Percentiles rank a stretch among this genome's conserved stretches.
phyloP scores from a whole-genome alignment of 1,140 invertebrate genomes.

The Mamestra configurata region DNA sequence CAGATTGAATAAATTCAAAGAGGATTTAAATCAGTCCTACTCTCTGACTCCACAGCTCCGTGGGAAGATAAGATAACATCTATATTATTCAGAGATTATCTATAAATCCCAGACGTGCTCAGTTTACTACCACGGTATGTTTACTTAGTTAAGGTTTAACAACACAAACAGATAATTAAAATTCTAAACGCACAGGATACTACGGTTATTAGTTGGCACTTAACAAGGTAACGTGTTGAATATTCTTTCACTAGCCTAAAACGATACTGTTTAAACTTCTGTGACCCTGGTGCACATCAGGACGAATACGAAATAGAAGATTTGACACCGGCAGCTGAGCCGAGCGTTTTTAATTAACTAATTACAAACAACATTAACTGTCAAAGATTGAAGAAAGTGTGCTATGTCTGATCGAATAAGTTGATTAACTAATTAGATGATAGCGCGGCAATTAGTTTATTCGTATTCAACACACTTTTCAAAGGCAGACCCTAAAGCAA shows the following conservation, averaged over 20 bases:
- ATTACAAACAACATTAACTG: too few species aligned
- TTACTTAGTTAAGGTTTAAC: not conserved
- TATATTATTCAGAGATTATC: constrained; percentile 22
- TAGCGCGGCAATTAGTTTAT: too few species aligned
- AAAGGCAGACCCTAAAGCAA: too few species aligned
- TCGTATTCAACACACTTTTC: too few species aligned
- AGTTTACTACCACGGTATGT: constrained; percentile 11
- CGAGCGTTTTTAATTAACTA: too few species aligned
- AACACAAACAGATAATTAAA: constrained; percentile 23
- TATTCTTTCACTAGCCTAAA: constrained; percentile 11
- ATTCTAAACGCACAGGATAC: constrained; percentile 33
- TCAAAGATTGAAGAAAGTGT: too few species aligned
- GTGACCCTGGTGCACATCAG: constrained; percentile 15
- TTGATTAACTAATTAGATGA: too few species aligned
- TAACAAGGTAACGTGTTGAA: constrained; percentile 23
- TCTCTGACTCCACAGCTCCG: not conserved
- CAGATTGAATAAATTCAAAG: not conserved
- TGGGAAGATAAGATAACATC: constrained; percentile 31
- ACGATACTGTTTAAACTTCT: constrained; percentile 7
- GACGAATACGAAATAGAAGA: not conserved
- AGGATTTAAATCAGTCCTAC: not conserved
- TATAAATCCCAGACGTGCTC: constrained; percentile 21
- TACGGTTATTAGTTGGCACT: constrained; percentile 29
- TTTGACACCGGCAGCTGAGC: not conserved
- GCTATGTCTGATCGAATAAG: too few species aligned